Conservation (phyloP, 1,140 invertebrate genomes). For the Gryllus bimaculatus region DNA sequence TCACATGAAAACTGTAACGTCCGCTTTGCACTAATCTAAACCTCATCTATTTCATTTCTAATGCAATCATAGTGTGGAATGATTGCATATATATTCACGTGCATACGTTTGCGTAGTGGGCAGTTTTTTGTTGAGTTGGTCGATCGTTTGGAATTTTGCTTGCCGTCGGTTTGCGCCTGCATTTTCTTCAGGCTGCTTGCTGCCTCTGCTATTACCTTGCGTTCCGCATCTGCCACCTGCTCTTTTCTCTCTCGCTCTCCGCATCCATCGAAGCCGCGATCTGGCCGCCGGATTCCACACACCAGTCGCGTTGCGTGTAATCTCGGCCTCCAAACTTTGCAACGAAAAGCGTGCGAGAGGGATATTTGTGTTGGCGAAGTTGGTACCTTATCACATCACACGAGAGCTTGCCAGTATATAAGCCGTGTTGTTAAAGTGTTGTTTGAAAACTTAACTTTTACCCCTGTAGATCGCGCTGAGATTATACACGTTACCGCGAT, state of each 20-base stretch:
- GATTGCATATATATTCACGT: no score
- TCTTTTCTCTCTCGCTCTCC: not conserved
- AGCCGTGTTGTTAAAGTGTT: not conserved
- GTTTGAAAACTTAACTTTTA: conserved; percentile 6
- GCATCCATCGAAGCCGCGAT: not conserved
- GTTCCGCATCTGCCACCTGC: not conserved
- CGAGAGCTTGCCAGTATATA: not conserved
- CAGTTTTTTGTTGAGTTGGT: no score
- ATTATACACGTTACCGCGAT: not conserved
- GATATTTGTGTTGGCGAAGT: not conserved
- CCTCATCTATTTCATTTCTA: no score
- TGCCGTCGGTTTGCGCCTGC: no score
- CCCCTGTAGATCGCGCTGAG: not conserved
- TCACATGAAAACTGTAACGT: no score
- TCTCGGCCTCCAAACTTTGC: not conserved
- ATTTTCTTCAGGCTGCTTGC: no score
- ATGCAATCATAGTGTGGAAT: no score
- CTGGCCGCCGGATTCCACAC: not conserved
- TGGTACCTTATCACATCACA: conserved; percentile 4
- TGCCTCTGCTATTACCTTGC: no score
- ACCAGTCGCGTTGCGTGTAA: not conserved
- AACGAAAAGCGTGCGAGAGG: conserved; percentile 1
- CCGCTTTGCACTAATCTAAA: no score
- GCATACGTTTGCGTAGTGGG: no score
- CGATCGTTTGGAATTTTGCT: no score